phyloP scores from a whole-genome alignment of 2,888 invertebrate species.

The Hemicrepidius hirtus region DNA sequence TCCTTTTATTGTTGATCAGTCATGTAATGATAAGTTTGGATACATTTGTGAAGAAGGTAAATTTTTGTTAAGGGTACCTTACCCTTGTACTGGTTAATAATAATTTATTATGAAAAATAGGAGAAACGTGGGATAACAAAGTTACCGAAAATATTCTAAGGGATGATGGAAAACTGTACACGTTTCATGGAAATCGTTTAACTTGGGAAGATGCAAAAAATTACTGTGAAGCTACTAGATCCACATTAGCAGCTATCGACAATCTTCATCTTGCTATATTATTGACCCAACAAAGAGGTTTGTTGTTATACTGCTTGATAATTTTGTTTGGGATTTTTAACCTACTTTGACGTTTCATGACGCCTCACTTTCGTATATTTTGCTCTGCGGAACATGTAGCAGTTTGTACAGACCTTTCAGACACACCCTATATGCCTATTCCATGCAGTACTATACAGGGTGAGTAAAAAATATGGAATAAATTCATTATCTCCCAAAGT shows the following conservation, averaged over 20 bases:
- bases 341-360: too few relatives aligned
- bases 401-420: too few relatives aligned
- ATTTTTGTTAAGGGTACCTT: too few relatives aligned
- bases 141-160: background rate
- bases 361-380: too few relatives aligned
- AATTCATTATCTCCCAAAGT: too few relatives aligned
- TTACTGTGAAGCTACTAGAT: background rate
- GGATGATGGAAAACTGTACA: background rate
- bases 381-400: too few relatives aligned
- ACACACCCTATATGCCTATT: too few relatives aligned
- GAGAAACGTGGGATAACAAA: background rate
- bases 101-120: background rate
- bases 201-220: constrained; percentile 3
- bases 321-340: too few relatives aligned
- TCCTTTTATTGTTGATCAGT: constrained; percentile 1
- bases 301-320: too few relatives aligned
- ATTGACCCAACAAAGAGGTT: background rate
- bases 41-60: constrained; percentile 24
- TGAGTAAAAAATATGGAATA: too few relatives aligned
- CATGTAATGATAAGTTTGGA: constrained; percentile 9
- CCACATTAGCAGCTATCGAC: background rate
- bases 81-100: too few relatives aligned
- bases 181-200: background rate
- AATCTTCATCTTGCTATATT: background rate
- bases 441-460: too few relatives aligned